Conservation (phyloP, 2,888 invertebrate species). For the Apotomis turbidana region DNA sequence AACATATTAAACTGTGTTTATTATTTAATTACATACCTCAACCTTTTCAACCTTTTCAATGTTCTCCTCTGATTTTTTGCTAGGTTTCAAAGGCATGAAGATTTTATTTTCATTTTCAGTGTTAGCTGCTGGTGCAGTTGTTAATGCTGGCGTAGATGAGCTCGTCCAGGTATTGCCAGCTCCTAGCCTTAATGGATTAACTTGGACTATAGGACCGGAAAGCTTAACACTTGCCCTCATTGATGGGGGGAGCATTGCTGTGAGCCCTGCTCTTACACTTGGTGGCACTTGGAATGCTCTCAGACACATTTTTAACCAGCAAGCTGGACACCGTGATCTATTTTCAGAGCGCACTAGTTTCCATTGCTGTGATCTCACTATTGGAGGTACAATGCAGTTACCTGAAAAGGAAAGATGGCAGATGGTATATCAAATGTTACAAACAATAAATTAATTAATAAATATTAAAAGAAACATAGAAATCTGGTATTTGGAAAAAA, state of each 20-base stretch:
- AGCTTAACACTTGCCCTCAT: conserved; percentile 78
- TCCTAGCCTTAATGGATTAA: conserved; percentile 66
- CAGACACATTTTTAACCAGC: conserved; percentile 94
- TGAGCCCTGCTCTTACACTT: conserved; percentile 86
- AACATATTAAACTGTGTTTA: background rate
- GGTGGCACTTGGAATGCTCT: conserved; percentile 91
- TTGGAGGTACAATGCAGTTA: conserved; percentile 88
- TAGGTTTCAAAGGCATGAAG: conserved; percentile 64
- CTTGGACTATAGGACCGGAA: conserved; percentile 58
- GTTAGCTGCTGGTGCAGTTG: conserved; percentile 47
- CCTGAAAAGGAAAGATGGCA: conserved; percentile 68
- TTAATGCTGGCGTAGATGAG: conserved; percentile 62
- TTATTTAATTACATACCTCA: conserved; percentile 57
- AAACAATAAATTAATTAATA: too few relatives aligned
- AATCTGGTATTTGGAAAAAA: too few relatives aligned
- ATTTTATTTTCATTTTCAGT: conserved; percentile 69
- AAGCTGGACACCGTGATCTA: conserved; percentile 91
- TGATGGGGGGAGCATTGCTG: conserved; percentile 87
- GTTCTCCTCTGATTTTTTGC: conserved; percentile 62
- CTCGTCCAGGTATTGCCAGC: conserved; percentile 55
- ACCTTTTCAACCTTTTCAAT: conserved; percentile 61
- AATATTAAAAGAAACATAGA: too few relatives aligned
- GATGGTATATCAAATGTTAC: background rate
- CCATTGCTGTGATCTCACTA: conserved; percentile 88
- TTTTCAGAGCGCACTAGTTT: conserved; percentile 87